These are phyloP conservation scores for Sylvilagus bachmani DNA, from an alignment of 2,113 vertebrate species.

Conservation along the genomic window DNA sequence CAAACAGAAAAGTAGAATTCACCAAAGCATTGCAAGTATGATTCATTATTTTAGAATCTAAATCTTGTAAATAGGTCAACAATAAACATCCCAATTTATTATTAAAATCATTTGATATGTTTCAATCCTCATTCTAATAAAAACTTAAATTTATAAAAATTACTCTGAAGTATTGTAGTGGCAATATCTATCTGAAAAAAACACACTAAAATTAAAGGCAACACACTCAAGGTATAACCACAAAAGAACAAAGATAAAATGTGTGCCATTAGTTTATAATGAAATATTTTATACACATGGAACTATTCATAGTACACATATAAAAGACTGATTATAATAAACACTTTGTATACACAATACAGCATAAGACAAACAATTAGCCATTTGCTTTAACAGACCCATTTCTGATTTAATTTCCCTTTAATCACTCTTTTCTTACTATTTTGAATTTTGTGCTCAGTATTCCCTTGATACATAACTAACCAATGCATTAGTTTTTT, in stretches of 20 bases:
- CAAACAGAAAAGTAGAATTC: background rate
- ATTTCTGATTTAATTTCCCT: background rate
- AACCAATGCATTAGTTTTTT: background rate
- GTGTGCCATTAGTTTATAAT: background rate
- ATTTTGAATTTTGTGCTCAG: background rate
- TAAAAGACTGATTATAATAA: background rate
- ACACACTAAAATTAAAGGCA: background rate
- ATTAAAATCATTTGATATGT: background rate
- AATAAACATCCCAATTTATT: background rate
- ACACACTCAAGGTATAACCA: background rate
- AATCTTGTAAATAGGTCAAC: background rate
- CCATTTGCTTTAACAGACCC: background rate
- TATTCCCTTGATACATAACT: background rate
- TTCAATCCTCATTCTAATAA: constrained; percentile 15
- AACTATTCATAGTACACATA: background rate
- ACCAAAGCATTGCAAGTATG: constrained; percentile 9
- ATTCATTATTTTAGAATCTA: constrained; percentile 22
- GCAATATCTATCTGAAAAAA: background rate
- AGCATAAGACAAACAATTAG: background rate
- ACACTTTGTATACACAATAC: background rate
- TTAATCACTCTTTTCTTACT: background rate
- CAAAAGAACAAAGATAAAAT: background rate
- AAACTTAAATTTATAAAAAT: constrained; percentile 1
- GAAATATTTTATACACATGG: background rate
- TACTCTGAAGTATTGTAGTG: constrained; percentile 27